Evolutionary conservation across 1,140 invertebrate genomes (phyloP), one percentile per base, ranked within the genome.

Genomic region (Aphelenchoides avenae): DNA sequence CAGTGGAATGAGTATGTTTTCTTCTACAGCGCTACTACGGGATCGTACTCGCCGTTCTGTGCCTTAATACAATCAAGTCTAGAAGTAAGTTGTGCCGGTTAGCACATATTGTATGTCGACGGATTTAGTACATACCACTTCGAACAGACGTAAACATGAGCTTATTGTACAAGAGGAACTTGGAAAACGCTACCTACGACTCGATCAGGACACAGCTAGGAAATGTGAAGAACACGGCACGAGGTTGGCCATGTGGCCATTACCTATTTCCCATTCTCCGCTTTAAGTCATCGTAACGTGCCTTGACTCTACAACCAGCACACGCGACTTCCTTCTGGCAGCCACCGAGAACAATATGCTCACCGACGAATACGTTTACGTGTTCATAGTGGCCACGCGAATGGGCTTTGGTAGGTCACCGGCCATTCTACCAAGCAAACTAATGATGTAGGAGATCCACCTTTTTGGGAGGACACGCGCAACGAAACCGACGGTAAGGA

Each of bases 231-330:
- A 30, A 13, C 5, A 26, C 33, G 13, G 59, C 66, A n/a, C 53
- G 64, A 59, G 65, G 62, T 70, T 5, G n/a, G n/a, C n/a, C n/a
- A 11, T 13, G 11, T 44, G 13, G 11, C 42, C 13, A 9, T 13
- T 9, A n/a, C 39, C n/a, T n/a, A n/a, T n/a, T n/a, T n/a, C n/a
- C n/a, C n/a, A n/a, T n/a, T n/a, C n/a, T n/a, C n/a, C n/a, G n/a
- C n/a, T n/a, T n/a, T 68, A 33, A 65, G 63, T 66, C n/a, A 50
- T 70, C 31, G 36, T 70, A 18, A 50, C 47, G n/a, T 66, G 63
- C 40, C 40, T 66, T 13, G 47, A 50, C 4, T 30, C 7, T 5
- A 36, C 13, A 22, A 22, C n/a, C 5, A 46, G 43, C n/a, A 61
- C 48, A 30, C 59, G 67, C 11, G 15, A 43, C 3, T 64, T 71